These are phyloP conservation scores for Hydropotes inermis DNA, from an alignment of 2,113 vertebrate species.

Conservation along the genomic window DNA sequence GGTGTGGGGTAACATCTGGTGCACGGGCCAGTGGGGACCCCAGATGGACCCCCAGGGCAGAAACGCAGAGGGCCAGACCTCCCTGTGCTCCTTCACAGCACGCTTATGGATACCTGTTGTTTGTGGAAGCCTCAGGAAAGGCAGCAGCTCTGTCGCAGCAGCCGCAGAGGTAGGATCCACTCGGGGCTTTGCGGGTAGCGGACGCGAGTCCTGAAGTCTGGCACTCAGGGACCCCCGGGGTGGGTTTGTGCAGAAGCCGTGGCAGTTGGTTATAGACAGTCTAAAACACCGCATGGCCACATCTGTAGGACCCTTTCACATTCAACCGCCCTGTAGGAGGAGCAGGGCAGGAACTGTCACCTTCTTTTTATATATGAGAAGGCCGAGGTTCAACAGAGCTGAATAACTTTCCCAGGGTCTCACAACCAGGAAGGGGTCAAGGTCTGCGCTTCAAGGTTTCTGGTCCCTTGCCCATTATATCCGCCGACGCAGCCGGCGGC, in stretches of 20 bases:
- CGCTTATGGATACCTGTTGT: rapidly evolving
- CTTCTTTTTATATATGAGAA: neutral
- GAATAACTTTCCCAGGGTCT: neutral
- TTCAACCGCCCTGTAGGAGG: neutral
- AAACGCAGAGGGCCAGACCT: neutral
- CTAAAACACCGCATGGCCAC: neutral
- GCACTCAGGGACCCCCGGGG: neutral
- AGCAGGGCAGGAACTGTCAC: neutral
- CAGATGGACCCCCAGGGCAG: neutral
- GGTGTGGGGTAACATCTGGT: rapidly evolving
- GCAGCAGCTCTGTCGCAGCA: neutral
- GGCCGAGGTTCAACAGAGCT: neutral
- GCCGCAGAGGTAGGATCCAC: neutral
- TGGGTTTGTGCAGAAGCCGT: neutral
- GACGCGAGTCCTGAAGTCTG: neutral
- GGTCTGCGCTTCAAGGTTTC: neutral
- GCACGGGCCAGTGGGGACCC: neutral
- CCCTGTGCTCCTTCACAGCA: neutral
- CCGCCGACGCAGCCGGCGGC: neutral
- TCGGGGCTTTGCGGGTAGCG: neutral
- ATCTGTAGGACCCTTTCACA: neutral
- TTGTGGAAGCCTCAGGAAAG: neutral
- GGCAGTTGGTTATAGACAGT: neutral
- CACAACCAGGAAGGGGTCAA: neutral
- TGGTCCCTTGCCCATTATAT: neutral